phyloP scores from a whole-genome alignment of 2,797 vertebrate genomes.

The Uromys caudimaculatus region DNA sequence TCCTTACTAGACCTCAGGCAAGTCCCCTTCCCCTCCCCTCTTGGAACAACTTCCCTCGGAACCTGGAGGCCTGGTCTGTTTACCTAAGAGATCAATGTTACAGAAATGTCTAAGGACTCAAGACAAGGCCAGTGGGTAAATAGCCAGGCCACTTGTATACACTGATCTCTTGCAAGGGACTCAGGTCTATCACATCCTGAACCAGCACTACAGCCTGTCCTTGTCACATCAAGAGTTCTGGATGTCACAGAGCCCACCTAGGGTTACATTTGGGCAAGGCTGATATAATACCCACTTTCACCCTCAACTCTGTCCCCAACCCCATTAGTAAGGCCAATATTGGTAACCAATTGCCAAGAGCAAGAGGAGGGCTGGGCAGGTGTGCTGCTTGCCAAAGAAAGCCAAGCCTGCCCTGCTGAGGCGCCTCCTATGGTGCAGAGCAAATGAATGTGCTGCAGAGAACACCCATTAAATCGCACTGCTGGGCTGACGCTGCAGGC shows the following conservation, averaged over 20 bases:
- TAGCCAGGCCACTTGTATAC: not conserved
- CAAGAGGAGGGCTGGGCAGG: slow-evolving; percentile 11
- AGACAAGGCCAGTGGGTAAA: not conserved
- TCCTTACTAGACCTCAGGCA: not conserved
- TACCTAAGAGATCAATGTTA: not conserved
- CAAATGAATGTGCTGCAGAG: slow-evolving; percentile 68
- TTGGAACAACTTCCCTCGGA: not conserved
- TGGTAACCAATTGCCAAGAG: not conserved
- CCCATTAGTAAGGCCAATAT: not conserved
- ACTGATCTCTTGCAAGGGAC: not conserved
- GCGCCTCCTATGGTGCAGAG: slow-evolving; percentile 51
- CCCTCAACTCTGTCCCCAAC: not conserved
- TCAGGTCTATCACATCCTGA: not conserved
- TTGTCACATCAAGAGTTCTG: not conserved
- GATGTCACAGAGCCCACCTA: not conserved
- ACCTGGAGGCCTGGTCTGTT: not conserved
- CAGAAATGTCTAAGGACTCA: not conserved
- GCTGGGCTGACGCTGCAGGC: not conserved
- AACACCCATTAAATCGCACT: not conserved
- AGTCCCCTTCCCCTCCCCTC: not conserved
- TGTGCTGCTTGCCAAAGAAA: slow-evolving; percentile 9
- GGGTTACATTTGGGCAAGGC: not conserved
- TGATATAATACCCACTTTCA: not conserved
- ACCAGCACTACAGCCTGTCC: not conserved
- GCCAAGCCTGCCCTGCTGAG: slow-evolving; percentile 37